phyloP scores from a whole-genome alignment of 92 coral and sea anemone genomes.

The Porites cylindrica region DNA sequence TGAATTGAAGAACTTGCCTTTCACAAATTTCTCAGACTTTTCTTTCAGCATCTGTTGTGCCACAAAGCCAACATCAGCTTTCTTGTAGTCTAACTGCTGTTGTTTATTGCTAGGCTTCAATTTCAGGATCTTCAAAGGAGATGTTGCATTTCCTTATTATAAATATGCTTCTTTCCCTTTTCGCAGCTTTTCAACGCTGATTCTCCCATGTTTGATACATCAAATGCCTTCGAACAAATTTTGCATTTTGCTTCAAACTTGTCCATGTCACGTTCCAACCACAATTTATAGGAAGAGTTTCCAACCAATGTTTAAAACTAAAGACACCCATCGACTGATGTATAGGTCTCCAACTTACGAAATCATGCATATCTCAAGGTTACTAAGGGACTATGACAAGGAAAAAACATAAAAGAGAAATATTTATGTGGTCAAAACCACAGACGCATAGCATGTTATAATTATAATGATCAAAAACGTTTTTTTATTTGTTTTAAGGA shows the following conservation, averaged over 20 bases:
- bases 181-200: constrained; percentile 24
- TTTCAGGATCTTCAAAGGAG: constrained; percentile 49
- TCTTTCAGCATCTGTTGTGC: constrained; percentile 31
- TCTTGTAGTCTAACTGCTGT: constrained; percentile 35
- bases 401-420: too few relatives aligned
- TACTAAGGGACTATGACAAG: too few relatives aligned
- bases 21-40: not conserved
- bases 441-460: too few relatives aligned
- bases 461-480: too few relatives aligned
- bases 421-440: too few relatives aligned
- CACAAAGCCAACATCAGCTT: constrained; percentile 47
- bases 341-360: too few relatives aligned
- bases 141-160: not conserved
- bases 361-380: too few relatives aligned
- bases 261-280: constrained; percentile 51
- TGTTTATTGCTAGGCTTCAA: constrained; percentile 49
- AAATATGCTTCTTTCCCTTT: constrained; percentile 6
- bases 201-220: constrained; percentile 62
- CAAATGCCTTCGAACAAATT: constrained; percentile 47
- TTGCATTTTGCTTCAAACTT: constrained; percentile 50
- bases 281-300: constrained; percentile 34
- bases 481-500: too few relatives aligned
- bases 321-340: not conserved
- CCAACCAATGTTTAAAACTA: not conserved
- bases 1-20: too few relatives aligned